These are phyloP conservation scores for Thalassaphorura encarpata DNA, from an alignment of 1,140 invertebrate species.

Conservation along the genomic window DNA sequence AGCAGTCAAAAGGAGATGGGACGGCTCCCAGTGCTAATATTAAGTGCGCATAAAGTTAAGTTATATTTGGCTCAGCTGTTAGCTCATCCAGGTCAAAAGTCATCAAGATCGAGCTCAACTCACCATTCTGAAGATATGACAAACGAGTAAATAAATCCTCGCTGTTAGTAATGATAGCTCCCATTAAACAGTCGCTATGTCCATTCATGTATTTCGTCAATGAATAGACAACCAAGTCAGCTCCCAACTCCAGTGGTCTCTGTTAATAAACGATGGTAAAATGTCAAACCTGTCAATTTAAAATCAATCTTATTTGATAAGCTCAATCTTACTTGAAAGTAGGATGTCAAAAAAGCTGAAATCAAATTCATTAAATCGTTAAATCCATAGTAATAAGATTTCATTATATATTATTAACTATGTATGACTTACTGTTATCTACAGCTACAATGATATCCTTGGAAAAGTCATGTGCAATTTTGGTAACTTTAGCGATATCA, in stretches of 20 bases:
- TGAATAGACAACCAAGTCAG: conserved; percentile 86
- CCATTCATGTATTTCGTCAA: conserved; percentile 76
- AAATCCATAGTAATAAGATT: too few species aligned
- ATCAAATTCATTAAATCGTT: too few species aligned
- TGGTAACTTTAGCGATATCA: conserved; percentile 69
- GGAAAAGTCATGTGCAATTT: conserved; percentile 47
- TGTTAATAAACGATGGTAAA: conserved; percentile 35
- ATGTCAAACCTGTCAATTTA: not conserved
- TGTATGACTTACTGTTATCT: too few species aligned
- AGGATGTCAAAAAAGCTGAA: conserved; percentile 5
- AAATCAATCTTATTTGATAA: not conserved
- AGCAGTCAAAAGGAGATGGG: conserved; percentile 95
- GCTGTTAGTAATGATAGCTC: conserved; percentile 64
- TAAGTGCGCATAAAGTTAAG: too few species aligned
- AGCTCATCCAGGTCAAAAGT: not conserved
- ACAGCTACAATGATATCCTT: conserved; percentile 74
- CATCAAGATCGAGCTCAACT: conserved; percentile 27
- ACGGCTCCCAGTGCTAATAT: conserved; percentile 84
- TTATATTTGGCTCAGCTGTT: too few species aligned
- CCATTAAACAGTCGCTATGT: conserved; percentile 97
- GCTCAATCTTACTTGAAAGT: not conserved
- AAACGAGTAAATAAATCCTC: conserved; percentile 60
- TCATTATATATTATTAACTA: too few species aligned
- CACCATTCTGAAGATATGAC: conserved; percentile 83
- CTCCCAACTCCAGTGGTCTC: conserved; percentile 79